Percentiles rank a stretch among this genome's conserved stretches.
These are phyloP conservation scores for Chromis chromis DNA, from an alignment of 2,797 vertebrate species.

Conservation along the genomic window DNA sequence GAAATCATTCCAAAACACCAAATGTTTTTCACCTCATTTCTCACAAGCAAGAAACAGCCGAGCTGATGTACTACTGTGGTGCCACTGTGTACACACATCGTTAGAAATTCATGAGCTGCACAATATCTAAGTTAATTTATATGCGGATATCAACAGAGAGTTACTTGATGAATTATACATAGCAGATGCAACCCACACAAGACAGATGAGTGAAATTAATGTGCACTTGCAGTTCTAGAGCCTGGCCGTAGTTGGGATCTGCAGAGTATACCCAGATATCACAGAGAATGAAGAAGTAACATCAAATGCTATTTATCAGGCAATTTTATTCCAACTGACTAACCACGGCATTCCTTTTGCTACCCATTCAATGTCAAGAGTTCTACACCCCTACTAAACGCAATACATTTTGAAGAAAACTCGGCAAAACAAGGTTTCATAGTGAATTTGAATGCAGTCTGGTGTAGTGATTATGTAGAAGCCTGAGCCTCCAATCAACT, in stretches of 20 bases:
- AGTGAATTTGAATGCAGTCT: slow-evolving; percentile 13
- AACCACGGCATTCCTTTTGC: slow-evolving; percentile 20
- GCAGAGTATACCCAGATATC: slow-evolving; percentile 44
- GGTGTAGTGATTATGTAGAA: background rate
- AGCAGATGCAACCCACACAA: slow-evolving; percentile 73
- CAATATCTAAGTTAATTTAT: slow-evolving; percentile 78
- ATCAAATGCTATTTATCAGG: slow-evolving; percentile 55
- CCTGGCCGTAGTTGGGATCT: slow-evolving; percentile 50
- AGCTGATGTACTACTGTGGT: slow-evolving; percentile 52
- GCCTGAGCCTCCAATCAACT: slow-evolving; percentile 2
- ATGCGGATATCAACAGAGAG: slow-evolving; percentile 75
- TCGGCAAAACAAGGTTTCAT: slow-evolving; percentile 9
- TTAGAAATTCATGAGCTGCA: slow-evolving; percentile 78
- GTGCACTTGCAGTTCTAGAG: slow-evolving; percentile 58
- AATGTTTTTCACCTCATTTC: slow-evolving; percentile 53
- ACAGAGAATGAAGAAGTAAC: slow-evolving; percentile 44
- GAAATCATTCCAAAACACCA: slow-evolving; percentile 49
- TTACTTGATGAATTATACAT: slow-evolving; percentile 81
- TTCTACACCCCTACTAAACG: slow-evolving; percentile 14
- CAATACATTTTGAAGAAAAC: slow-evolving; percentile 21
- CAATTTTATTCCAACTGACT: slow-evolving; percentile 37
- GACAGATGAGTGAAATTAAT: slow-evolving; percentile 77
- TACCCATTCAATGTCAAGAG: background rate
- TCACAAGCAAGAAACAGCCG: slow-evolving; percentile 37
- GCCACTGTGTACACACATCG: slow-evolving; percentile 59